A percentile compares a stretch with the other conserved stretches of the same genome.
Evolutionary conservation across 2,113 vertebrate species (phyloP).

Genomic region (Baryphthengus martii): DNA sequence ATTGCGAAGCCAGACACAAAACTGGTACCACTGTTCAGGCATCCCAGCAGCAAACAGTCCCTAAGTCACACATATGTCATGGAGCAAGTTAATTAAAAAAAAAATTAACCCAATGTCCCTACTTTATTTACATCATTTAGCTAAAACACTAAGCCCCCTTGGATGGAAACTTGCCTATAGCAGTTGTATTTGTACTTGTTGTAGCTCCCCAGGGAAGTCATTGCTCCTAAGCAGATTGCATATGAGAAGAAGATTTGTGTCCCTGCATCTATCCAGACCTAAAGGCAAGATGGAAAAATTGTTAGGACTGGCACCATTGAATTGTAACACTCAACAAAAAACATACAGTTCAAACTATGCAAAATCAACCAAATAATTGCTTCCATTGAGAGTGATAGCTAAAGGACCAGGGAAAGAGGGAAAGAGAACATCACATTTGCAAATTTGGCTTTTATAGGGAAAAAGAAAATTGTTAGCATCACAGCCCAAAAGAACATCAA

Average conservation of each 20-base stretch:
- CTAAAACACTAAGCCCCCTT: constrained; percentile 73
- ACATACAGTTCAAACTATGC: background rate
- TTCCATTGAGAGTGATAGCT: constrained; percentile 10
- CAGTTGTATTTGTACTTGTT: constrained; percentile 99
- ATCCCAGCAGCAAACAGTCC: constrained; percentile 99
- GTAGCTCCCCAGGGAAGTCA: constrained; percentile 99
- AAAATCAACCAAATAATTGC: constrained; percentile 12
- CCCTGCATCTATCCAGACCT: constrained; percentile 99
- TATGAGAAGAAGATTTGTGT: constrained; percentile 99
- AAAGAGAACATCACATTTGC: constrained; percentile 46
- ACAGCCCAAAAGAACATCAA: background rate
- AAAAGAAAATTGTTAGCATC: constrained; percentile 38
- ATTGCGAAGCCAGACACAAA: constrained; percentile 99
- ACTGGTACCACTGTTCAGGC: constrained; percentile 99
- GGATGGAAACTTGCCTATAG: constrained; percentile 89
- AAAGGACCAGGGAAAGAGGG: background rate
- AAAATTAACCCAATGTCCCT: constrained; percentile 80
- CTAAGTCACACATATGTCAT: constrained; percentile 99
- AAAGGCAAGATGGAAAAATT: constrained; percentile 11
- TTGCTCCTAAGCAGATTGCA: constrained; percentile 97
- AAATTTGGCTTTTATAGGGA: background rate
- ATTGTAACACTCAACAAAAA: background rate
- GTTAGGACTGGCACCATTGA: background rate
- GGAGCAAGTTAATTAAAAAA: constrained; percentile 98
- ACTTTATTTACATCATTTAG: constrained; percentile 73